Base-by-base conservation (phyloP, 2,888 invertebrate species). In the Patella ulyssiponensis region DNA sequence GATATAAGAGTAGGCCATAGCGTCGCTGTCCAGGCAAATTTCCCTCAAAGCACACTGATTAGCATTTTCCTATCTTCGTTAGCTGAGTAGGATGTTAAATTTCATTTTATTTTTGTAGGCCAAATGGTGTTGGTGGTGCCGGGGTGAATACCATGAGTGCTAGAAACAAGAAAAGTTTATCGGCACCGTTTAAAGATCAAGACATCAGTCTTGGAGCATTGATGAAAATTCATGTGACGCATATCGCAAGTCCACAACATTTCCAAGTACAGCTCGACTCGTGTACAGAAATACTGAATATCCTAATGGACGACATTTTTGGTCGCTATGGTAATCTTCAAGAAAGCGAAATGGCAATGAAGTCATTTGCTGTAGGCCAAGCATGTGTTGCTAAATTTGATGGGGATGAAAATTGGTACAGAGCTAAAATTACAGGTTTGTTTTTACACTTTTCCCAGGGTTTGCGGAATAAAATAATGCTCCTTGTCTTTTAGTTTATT, bases 331-430 rank as follows among this genome's bases (percentile, higher is more conserved):
- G 78, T 11, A 79, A 80, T 1, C 75, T 86, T 5, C 77, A 80
- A 56, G 80, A 82, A 9, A 73, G 74, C 7, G 83, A 84, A 20
- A 85, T 87, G 52, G 74, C 69, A 11, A 71, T 88, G 23, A 75
- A 73, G 71, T 76, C 76, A 23, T 80, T 82, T 4, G 74, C 56
- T 17, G 80, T 86, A 5, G 86, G 87, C 14, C 81, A 82, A 74
- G 82, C 85, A 3, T 88, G 88, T 85, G 84, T 86, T 54, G 88
- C 87, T 15, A 84, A 86, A 70, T 89, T 84, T 75, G 84, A 82
- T 71, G 87, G 84, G 52, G 88, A 88, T 72, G 77, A 83, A 56
- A 81, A 80, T 17, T 89, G 88, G 88, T 88, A 88, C 73, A 80
- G 89, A 77, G 88, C 87, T 9, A 78, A 83, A 54, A 82, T 88